Conservation (phyloP, 2,113 vertebrate species). For the Pangasianodon gigas region DNA sequence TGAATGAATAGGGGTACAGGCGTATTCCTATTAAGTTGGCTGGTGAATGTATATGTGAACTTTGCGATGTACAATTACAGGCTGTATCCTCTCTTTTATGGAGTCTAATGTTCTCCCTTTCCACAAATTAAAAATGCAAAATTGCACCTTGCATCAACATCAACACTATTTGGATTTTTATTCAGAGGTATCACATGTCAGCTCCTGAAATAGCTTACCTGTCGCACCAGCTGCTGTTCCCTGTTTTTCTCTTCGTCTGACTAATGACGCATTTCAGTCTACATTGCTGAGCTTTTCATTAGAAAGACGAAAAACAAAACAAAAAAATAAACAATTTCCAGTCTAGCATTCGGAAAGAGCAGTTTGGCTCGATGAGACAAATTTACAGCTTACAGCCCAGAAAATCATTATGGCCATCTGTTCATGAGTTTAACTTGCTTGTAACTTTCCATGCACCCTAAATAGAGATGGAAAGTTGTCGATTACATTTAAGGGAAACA, state of each 20-base stretch:
- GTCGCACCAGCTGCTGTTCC: background rate
- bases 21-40: background rate
- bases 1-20: background rate
- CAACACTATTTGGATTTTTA: background rate
- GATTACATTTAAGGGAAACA: background rate
- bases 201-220: slow-evolving; percentile 6
- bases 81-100: background rate
- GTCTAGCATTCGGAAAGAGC: background rate
- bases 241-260: background rate
- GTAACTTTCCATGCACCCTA: background rate
- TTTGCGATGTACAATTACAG: background rate
- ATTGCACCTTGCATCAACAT: background rate
- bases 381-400: background rate
- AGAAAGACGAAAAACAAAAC: background rate
- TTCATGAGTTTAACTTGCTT: background rate
- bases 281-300: slow-evolving; percentile 12
- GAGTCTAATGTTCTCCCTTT: background rate
- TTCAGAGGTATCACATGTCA: background rate
- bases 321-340: background rate
- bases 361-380: background rate
- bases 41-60: background rate
- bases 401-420: background rate
- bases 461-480: background rate
- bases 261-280: slow-evolving; percentile 10
- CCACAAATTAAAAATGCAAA: background rate